Conservation (phyloP, 2,888 invertebrate species). For the Drosophila colorata region DNA sequence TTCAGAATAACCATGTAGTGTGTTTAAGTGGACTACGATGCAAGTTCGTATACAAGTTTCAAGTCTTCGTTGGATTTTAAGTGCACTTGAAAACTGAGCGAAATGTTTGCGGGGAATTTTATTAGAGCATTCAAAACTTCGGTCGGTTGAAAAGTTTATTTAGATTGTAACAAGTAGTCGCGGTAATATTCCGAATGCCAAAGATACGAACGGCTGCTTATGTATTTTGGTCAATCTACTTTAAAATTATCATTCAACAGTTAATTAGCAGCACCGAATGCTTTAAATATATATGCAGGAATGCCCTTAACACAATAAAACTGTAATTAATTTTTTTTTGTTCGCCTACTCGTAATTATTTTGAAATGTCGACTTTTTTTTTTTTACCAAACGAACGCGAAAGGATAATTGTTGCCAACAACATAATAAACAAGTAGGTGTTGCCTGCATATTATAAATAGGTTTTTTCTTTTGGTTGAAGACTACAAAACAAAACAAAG, state of each 20-base stretch:
- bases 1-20: neutral
- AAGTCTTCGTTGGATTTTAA: neutral
- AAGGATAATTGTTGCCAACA: conserved; percentile 3
- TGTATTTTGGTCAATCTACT: neutral
- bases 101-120: neutral
- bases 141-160: neutral
- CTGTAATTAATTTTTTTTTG: conserved; percentile 1
- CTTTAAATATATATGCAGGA: neutral
- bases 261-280: neutral
- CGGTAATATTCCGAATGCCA: too few relatives aligned
- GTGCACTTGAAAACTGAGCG: neutral
- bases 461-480: neutral
- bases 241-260: neutral
- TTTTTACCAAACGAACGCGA: neutral
- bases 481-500: neutral
- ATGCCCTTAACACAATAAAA: neutral
- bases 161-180: too few relatives aligned
- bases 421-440: neutral
- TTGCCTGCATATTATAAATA: neutral
- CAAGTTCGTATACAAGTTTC: neutral
- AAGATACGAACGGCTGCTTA: too few relatives aligned
- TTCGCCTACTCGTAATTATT: neutral
- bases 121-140: neutral
- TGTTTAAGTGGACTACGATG: neutral
- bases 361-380: neutral